Evolutionary conservation across 2,888 invertebrate species (phyloP), one percentile per base, ranked within the genome.

Genomic region (Leptopilina drosophilae): DNA sequence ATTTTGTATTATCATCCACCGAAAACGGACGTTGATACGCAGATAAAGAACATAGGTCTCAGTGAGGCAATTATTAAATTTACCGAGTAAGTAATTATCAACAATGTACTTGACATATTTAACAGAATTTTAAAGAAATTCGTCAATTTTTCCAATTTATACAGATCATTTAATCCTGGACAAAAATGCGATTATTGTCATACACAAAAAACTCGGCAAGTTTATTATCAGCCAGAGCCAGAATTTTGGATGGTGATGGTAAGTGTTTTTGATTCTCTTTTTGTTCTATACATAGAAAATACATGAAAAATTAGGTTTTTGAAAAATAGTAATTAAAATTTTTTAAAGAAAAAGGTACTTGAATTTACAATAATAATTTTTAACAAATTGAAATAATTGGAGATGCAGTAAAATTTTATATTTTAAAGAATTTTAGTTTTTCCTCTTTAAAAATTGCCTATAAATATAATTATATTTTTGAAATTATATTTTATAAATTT

Each of bases 11-110:
- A 96, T 91, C 95, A 96, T 91, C 98, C 98, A 2, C 93, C 94
- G 79, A 95, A 95, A 87, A 94, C 95, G 49, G 95, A 96, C 87
- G 90, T 95, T 26, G 97, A 98, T 91, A 95, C 95, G 7, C 96
- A 98, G 92, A 96, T 98, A 87, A 97, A 96, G 92, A 96, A 97
- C 92, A 96, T 99, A 84, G 99, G 99, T 2, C 93, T 99, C 64
- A 97, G 97, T 90, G 98, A 99, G 93, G 99, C 98, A 59, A 96
- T 99, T 78, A 96, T 98, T 73, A 97, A 97, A 91, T 99, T 99
- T 93, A 96, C 98, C 86, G 95, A 96, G 98, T 98, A 94, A 94
- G 94, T 80, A 66, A 81, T 73, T 15, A 64, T 77, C 40, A 3
- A 33, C 56, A 69, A 53, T 67, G 4, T 62, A 11, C 64, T 42